Conservation (phyloP, 2,888 invertebrate species). For the Cephus nigrinus region DNA sequence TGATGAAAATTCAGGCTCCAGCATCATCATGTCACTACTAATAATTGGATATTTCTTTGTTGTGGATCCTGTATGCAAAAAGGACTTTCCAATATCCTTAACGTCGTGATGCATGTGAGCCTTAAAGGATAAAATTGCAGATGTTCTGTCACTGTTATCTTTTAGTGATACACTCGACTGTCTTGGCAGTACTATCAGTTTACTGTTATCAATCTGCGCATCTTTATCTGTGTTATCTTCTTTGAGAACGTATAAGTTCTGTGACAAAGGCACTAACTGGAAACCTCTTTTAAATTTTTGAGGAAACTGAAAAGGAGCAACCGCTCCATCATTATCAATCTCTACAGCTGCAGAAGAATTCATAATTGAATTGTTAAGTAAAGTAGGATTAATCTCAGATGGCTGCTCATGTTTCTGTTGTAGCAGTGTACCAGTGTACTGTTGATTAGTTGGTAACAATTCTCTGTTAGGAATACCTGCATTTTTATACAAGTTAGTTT, state of each 20-base stretch:
- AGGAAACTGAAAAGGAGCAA: slow-evolving; percentile 10
- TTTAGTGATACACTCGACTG: slow-evolving; percentile 5
- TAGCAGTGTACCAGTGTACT: background rate
- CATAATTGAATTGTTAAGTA: background rate
- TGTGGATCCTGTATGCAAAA: slow-evolving; percentile 17
- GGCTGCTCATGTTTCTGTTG: background rate
- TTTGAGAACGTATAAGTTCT: slow-evolving; percentile 32
- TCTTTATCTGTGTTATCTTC: slow-evolving; percentile 13
- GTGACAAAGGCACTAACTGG: slow-evolving; percentile 32
- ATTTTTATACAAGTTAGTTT: background rate
- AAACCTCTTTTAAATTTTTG: slow-evolving; percentile 31
- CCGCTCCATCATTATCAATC: background rate
- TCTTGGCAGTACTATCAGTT: slow-evolving; percentile 8
- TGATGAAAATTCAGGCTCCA: background rate
- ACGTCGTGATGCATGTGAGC: slow-evolving; percentile 45
- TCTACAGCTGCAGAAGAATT: background rate
- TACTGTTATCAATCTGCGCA: slow-evolving; percentile 6
- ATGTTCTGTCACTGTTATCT: slow-evolving; percentile 23
- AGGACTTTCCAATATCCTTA: slow-evolving; percentile 38
- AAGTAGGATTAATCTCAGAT: background rate
- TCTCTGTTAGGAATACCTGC: background rate
- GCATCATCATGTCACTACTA: background rate
- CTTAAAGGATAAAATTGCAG: slow-evolving; percentile 39
- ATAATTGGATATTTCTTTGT: background rate
- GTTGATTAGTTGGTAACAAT: background rate